phyloP scores from a whole-genome alignment of 2,888 invertebrate species.

The Aproaerema taeniolella region DNA sequence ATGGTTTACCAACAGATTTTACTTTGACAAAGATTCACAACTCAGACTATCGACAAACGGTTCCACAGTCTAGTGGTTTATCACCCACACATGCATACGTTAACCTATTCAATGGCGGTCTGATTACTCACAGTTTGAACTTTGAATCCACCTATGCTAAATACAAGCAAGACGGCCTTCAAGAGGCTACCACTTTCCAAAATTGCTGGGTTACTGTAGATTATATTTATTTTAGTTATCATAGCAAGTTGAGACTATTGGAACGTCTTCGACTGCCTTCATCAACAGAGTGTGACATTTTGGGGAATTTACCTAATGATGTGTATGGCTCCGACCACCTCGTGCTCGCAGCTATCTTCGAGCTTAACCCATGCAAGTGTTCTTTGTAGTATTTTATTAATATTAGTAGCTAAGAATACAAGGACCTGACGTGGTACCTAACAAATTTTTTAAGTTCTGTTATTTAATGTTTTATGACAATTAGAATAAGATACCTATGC shows the following conservation, averaged over 20 bases:
- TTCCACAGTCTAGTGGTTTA: no score
- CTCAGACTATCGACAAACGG: no score
- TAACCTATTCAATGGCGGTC: constrained; percentile 80
- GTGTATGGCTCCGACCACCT: constrained; percentile 89
- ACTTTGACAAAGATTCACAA: no score
- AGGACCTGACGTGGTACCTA: no score
- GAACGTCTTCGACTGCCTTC: constrained; percentile 83
- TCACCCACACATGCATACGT: no score
- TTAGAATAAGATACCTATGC: no score
- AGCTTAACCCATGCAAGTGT: constrained; percentile 44
- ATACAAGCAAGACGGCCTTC: constrained; percentile 44
- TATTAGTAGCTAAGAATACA: no score
- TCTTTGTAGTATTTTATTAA: constrained; percentile 23
- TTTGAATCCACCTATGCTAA: constrained; percentile 84
- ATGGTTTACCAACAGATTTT: constrained; percentile 40
- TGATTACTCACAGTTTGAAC: constrained; percentile 80
- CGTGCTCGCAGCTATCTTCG: constrained; percentile 85
- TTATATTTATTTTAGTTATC: constrained; percentile 84
- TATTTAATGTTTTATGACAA: no score
- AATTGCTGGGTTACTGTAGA: constrained; percentile 89
- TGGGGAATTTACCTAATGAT: constrained; percentile 84
- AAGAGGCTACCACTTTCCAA: constrained; percentile 87
- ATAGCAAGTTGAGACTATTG: constrained; percentile 69
- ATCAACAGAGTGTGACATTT: constrained; percentile 68
- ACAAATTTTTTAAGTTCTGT: no score